A percentile compares a stretch with the other conserved stretches of the same genome.
Evolutionary conservation across 2,888 invertebrate genomes (phyloP).

Genomic region (Dorcus hopei): DNA sequence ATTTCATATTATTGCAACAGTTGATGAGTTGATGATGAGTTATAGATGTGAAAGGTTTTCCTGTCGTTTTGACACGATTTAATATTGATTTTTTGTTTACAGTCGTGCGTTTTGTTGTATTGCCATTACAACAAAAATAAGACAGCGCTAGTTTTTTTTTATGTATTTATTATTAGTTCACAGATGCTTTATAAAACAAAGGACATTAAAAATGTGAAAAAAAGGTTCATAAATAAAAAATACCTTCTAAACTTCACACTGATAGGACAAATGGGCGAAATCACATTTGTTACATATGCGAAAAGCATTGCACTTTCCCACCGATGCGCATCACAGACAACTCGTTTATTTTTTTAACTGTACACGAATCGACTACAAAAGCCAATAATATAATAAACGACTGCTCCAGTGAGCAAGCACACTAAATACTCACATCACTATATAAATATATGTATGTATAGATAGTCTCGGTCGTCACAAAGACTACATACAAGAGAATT

Average conservation of each 20-base stretch:
- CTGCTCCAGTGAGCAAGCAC: conserved; percentile 35
- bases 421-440: conserved; percentile 35
- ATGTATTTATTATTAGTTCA: conserved; percentile 41
- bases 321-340: conserved; percentile 48
- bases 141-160: conserved; percentile 3
- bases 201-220: conserved; percentile 44
- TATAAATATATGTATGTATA: conserved; percentile 11
- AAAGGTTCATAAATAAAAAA: conserved; percentile 46
- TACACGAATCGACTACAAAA: conserved; percentile 8
- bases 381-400: conserved; percentile 13
- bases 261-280: conserved; percentile 46
- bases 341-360: conserved; percentile 30
- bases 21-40: too few relatives aligned
- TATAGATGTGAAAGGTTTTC: too few relatives aligned
- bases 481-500: conserved; percentile 9
- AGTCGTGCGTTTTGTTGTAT: too few relatives aligned
- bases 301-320: conserved; percentile 51
- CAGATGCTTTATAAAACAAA: conserved; percentile 36
- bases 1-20: too few relatives aligned
- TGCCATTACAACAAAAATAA: too few relatives aligned
- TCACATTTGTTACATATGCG: conserved; percentile 38
- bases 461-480: conserved; percentile 6
- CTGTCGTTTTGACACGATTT: too few relatives aligned
- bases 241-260: conserved; percentile 44
- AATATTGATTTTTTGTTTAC: too few relatives aligned